A percentile compares a stretch with the other conserved stretches of the same genome.
These are phyloP conservation scores for Thamnophis elegans DNA, from an alignment of 2,797 vertebrate species.

Conservation along the genomic window DNA sequence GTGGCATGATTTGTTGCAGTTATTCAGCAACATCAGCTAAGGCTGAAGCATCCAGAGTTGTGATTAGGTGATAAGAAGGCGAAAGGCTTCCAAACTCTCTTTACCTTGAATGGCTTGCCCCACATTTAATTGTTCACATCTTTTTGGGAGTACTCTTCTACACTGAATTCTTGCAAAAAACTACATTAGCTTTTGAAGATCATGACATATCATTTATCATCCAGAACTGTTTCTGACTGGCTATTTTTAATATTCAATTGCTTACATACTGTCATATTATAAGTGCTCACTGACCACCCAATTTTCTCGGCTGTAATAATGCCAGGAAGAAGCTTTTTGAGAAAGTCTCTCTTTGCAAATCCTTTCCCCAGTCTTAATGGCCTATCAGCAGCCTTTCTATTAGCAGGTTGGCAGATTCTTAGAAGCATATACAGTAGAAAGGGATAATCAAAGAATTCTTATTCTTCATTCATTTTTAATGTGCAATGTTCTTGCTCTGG, in stretches of 20 bases:
- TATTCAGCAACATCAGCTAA: background rate
- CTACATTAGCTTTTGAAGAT: background rate
- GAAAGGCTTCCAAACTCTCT: background rate
- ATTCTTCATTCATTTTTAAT: background rate
- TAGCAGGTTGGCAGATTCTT: background rate
- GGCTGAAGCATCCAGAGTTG: background rate
- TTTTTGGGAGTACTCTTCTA: background rate
- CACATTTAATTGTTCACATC: background rate
- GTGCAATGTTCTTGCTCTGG: background rate
- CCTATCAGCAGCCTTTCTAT: background rate
- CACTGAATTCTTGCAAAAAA: background rate
- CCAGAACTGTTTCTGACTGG: background rate
- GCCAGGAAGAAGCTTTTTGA: background rate
- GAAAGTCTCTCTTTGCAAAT: background rate
- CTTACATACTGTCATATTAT: background rate
- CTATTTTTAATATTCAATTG: background rate
- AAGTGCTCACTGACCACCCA: background rate
- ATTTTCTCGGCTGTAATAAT: background rate
- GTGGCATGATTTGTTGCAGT: background rate
- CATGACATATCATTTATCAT: background rate
- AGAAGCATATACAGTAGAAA: background rate
- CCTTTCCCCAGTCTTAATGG: background rate
- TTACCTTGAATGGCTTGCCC: background rate
- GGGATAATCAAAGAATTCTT: background rate
- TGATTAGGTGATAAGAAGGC: background rate